phyloP scores from a whole-genome alignment of 2,888 invertebrate species.

The Cylindroiulus punctatus region DNA sequence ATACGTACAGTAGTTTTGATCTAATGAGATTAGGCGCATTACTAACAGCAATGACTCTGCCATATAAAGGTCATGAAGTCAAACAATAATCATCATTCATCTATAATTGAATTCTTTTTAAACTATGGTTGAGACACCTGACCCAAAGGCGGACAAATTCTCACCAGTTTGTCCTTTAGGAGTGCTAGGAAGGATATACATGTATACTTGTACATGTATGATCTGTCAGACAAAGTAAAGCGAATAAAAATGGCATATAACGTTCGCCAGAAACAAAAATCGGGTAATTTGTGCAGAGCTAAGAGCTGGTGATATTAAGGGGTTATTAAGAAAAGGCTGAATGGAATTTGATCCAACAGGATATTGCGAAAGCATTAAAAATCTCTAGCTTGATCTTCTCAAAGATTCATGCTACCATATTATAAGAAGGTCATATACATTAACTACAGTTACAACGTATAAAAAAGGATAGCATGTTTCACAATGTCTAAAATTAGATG shows the following conservation, averaged over 20 bases:
- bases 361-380: conserved; percentile 2
- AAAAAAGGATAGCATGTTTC: not conserved
- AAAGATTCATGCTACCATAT: not conserved
- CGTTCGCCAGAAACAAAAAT: not conserved
- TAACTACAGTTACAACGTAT: not conserved
- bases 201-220: no score
- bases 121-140: conserved; percentile 1
- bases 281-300: not conserved
- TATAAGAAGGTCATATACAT: not conserved
- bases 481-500: no score
- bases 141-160: not conserved
- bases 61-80: conserved; percentile 22
- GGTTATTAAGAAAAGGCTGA: not conserved
- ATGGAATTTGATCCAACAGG: not conserved
- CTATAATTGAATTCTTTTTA: not conserved
- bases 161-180: not conserved
- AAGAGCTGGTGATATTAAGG: not conserved
- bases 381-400: not conserved
- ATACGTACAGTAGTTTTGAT: not conserved
- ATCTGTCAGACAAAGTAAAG: conserved; percentile 14
- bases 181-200: not conserved
- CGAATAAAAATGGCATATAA: not conserved
- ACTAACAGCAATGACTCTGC: not conserved
- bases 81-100: not conserved
- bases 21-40: not conserved